A percentile compares a stretch with the other conserved stretches of the same genome.
Conservation (phyloP, 2,888 invertebrate genomes). For the Argynnis bischoffii region DNA sequence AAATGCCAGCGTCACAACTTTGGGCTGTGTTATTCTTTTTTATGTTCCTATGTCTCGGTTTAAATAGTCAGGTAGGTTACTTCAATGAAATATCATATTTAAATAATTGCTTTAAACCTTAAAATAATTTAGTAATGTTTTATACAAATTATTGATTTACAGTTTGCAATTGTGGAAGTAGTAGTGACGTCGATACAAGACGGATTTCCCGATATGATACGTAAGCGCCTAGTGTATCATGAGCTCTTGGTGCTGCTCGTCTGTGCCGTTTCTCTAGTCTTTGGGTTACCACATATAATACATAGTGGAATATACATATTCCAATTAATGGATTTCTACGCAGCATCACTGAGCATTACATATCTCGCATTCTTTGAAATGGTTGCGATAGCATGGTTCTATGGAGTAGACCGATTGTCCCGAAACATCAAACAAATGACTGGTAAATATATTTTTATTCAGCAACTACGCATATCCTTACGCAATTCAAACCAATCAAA, state of each 20-base stretch:
- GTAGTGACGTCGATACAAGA: constrained; percentile 97
- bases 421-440: constrained; percentile 95
- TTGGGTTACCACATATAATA: constrained; percentile 93
- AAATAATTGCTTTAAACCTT: not conserved
- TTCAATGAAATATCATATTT: constrained; percentile 69
- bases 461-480: constrained; percentile 22
- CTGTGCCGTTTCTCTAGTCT: constrained; percentile 90
- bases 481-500: too few relatives aligned
- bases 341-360: constrained; percentile 95
- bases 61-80: constrained; percentile 87
- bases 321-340: constrained; percentile 95
- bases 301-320: constrained; percentile 96
- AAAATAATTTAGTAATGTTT: not conserved
- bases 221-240: constrained; percentile 90
- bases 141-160: constrained; percentile 54
- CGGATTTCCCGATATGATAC: constrained; percentile 94
- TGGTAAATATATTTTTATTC: constrained; percentile 73
- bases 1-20: constrained; percentile 94
- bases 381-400: constrained; percentile 95
- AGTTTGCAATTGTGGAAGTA: constrained; percentile 97
- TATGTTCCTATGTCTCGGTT: constrained; percentile 92
- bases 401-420: constrained; percentile 90
- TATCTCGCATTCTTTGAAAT: constrained; percentile 97
- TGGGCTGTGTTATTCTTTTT: constrained; percentile 96
- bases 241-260: constrained; percentile 92